Percentiles rank a stretch among this genome's conserved stretches.
These are phyloP conservation scores for Eilema sororculum DNA, from an alignment of 2,888 invertebrate species.

Conservation along the genomic window DNA sequence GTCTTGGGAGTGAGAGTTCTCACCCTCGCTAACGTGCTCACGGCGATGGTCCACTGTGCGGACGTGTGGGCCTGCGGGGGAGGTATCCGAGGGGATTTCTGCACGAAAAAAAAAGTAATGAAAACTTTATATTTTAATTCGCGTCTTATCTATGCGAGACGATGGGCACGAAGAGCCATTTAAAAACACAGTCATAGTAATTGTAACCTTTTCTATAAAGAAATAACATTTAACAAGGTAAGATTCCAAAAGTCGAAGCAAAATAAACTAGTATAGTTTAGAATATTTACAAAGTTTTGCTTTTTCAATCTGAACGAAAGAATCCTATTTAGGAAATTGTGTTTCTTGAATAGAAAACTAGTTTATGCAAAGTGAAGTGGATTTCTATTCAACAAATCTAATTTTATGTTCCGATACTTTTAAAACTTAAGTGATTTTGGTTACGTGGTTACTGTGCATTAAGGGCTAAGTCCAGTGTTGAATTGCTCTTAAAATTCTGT, in stretches of 20 bases:
- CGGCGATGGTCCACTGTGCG: too few species aligned
- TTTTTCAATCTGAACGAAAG: conserved; percentile 15
- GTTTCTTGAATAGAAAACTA: conserved; percentile 8
- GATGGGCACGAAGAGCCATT: too few species aligned
- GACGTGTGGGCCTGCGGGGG: too few species aligned
- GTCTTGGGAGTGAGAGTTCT: too few species aligned
- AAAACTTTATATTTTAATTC: too few species aligned
- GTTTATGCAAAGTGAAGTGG: conserved; percentile 3
- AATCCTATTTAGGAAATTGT: conserved; percentile 12
- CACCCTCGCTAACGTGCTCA: too few species aligned
- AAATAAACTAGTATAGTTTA: background rate
- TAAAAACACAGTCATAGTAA: too few species aligned
- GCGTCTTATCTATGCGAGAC: too few species aligned
- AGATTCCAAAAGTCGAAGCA: background rate
- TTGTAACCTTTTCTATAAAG: background rate
- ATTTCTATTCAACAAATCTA: background rate
- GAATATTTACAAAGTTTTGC: conserved; percentile 10
- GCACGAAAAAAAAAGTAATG: too few species aligned
- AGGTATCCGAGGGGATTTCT: too few species aligned
- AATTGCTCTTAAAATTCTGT: too few species aligned
- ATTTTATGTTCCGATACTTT: background rate
- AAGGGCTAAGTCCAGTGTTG: background rate
- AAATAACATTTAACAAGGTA: background rate
- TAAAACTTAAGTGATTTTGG: background rate
- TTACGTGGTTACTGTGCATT: background rate